Base-by-base conservation (phyloP, 2,113 vertebrate genomes). In the Hydropotes inermis region DNA sequence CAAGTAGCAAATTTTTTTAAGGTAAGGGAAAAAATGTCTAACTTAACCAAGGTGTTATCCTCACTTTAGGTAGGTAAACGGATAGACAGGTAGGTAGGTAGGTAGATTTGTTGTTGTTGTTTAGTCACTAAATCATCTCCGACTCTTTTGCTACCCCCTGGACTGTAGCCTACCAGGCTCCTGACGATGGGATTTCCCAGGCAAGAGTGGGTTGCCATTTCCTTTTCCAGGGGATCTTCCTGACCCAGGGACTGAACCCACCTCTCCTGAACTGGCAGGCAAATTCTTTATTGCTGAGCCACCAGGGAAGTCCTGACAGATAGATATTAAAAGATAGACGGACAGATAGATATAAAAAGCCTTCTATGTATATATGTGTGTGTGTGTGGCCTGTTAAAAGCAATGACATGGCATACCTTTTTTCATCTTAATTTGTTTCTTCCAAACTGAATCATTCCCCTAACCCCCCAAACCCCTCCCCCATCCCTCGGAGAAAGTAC, bases 391-490 rank as follows among this genome's bases (percentile, higher is more conserved):
- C 13, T 82, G 76, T 16, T 87, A 43, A 86, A 83, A 95, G 52
- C 36, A 90, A 52, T 52, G 43, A n/a, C 47, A 58, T 47, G 19
- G 5, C 11, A 14, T 70, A 11, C 19, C 52, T 96, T 82, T 78
- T 92, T 87, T 70, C 87, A 89, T 60, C 95, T 91, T 9, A 86
- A 25, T 96, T 33, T 91, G 17, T 93, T 96, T 95, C 81, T 91
- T 88, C 81, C 57, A 87, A 78, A 91, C n/a, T 50, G 60, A 96
- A 92, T 52, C n/a, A 9, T 60, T 57, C 47, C 30, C 79, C 19
- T 21, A 39, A n/a, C 47, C 6, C 11, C 21, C 19, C 7, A 36
- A 36, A 28, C 4, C 43, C 76, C 76, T 45, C 27, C 13, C 27
- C 14, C 2, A 1, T 52, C 7, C 60, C 14, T 2, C 9, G 33